Percentiles rank a stretch among this genome's conserved stretches.
These are phyloP conservation scores for Neodiprion lecontei DNA, from an alignment of 1,140 invertebrate genomes.

Conservation along the genomic window DNA sequence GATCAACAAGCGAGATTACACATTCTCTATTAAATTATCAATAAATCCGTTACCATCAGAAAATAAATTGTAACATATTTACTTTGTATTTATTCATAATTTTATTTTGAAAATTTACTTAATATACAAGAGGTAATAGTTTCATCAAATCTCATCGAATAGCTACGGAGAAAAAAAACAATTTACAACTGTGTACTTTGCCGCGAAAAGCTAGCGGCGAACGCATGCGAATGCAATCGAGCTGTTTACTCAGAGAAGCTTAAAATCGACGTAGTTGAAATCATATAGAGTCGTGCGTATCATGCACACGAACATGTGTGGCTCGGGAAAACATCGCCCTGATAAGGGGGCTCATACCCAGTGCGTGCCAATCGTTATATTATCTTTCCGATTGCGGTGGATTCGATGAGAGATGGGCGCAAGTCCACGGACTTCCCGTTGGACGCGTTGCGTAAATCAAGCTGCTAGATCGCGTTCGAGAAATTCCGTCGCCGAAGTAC, in stretches of 20 bases:
- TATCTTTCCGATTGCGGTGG: neutral
- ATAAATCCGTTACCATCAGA: no score
- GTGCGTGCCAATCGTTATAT: neutral
- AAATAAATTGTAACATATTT: no score
- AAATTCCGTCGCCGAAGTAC: no score
- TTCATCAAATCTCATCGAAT: neutral
- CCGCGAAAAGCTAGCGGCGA: neutral
- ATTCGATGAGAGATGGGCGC: no score
- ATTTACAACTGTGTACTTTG: neutral
- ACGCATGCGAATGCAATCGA: neutral
- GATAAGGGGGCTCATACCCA: neutral
- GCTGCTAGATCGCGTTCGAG: no score
- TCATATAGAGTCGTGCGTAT: neutral
- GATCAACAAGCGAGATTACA: no score
- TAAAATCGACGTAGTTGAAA: neutral
- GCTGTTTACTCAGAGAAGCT: neutral
- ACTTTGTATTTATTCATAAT: no score
- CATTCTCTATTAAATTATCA: no score
- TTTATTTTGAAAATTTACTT: no score
- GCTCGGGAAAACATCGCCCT: neutral
- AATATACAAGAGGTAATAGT: no score
- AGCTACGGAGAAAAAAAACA: neutral
- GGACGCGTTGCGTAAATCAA: no score
- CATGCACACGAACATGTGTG: neutral
- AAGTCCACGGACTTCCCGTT: no score